Evolutionary conservation across 2,888 invertebrate genomes (phyloP).

Genomic region (Timema cristinae): DNA sequence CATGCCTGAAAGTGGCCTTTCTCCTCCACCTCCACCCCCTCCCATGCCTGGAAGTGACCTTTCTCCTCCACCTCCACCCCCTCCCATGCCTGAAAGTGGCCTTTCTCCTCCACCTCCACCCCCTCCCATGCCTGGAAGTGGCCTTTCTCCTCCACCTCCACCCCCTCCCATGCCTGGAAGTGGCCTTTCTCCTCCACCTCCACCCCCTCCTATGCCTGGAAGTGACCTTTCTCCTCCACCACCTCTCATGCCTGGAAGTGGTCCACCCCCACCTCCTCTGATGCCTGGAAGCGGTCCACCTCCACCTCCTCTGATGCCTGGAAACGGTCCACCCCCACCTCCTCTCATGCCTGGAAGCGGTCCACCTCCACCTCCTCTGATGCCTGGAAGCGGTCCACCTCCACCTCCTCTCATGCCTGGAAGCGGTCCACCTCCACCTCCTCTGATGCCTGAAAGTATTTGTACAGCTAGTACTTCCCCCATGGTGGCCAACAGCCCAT

Average conservation of each 20-base stretch:
- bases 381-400: constrained; percentile 17
- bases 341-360: constrained; percentile 15
- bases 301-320: constrained; percentile 20
- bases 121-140: constrained; percentile 27
- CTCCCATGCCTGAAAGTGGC: constrained; percentile 28
- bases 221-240: constrained; percentile 20
- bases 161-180: constrained; percentile 21
- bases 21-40: constrained; percentile 35
- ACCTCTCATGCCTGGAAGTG: constrained; percentile 10
- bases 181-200: background rate
- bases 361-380: constrained; percentile 25
- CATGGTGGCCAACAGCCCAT: constrained; percentile 15
- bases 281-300: constrained; percentile 4
- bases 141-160: constrained; percentile 26
- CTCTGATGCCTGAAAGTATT: constrained; percentile 3
- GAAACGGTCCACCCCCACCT: background rate
- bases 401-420: constrained; percentile 21
- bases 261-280: constrained; percentile 25
- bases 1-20: constrained; percentile 32
- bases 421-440: constrained; percentile 18
- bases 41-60: constrained; percentile 29
- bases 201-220: constrained; percentile 6
- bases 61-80: constrained; percentile 35
- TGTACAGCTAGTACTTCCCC: constrained; percentile 15
- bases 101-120: constrained; percentile 39